phyloP scores from a whole-genome alignment of 2,797 vertebrate species.

The Channa striata region DNA sequence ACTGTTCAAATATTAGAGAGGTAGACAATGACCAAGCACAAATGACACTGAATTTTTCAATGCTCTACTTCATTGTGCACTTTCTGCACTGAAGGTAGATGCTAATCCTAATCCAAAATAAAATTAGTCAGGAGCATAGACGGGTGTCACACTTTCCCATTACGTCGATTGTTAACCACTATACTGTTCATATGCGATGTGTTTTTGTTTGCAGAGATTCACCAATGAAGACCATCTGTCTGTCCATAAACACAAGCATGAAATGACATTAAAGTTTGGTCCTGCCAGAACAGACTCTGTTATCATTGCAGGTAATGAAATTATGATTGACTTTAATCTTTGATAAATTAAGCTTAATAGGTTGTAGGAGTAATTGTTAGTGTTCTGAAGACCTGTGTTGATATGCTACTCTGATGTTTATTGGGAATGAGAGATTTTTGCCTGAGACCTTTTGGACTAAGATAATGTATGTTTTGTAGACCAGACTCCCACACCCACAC shows the following conservation, averaged over 20 bases:
- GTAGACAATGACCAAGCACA: background rate
- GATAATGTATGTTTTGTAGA: slow-evolving; percentile 77
- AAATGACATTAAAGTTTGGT: slow-evolving; percentile 99
- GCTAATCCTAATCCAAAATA: slow-evolving; percentile 3
- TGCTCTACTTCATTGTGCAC: background rate
- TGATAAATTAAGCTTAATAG: background rate
- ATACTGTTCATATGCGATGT: slow-evolving; percentile 3
- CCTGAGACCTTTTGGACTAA: background rate
- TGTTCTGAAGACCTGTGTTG: slow-evolving; percentile 1
- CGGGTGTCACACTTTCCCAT: background rate
- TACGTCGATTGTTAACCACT: background rate
- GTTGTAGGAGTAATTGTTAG: background rate
- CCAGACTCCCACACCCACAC: slow-evolving; percentile 97
- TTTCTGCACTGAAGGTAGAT: background rate
- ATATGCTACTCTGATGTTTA: background rate
- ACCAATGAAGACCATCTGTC: slow-evolving; percentile 99
- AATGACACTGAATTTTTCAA: background rate
- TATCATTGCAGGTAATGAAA: slow-evolving; percentile 83
- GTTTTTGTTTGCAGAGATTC: slow-evolving; percentile 87
- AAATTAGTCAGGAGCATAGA: background rate
- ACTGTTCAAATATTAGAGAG: background rate
- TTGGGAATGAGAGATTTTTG: slow-evolving; percentile 4
- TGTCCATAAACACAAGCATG: slow-evolving; percentile 98
- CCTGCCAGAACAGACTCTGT: slow-evolving; percentile 87
- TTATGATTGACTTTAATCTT: background rate